Conservation (phyloP, 2,113 vertebrate species). For the Tinamus guttatus region DNA sequence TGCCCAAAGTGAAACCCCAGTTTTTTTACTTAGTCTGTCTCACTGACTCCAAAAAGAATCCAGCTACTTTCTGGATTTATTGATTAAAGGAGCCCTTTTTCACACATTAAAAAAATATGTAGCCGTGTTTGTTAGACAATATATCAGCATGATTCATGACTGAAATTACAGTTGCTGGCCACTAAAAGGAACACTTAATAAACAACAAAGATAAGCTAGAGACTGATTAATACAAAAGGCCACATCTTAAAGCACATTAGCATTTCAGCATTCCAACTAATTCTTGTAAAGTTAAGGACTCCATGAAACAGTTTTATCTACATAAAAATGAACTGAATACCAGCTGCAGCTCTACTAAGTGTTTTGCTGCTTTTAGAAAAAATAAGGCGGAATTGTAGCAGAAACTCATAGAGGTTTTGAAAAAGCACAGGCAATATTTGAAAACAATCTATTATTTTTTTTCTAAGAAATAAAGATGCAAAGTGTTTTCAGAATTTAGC, state of each 20-base stretch:
- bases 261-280: background rate
- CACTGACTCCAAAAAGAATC: background rate
- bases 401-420: background rate
- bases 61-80: background rate
- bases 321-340: background rate
- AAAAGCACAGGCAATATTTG: accelerated
- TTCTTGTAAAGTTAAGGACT: background rate
- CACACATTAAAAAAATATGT: background rate
- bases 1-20: background rate
- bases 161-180: background rate
- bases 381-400: background rate
- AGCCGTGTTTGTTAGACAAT: accelerated
- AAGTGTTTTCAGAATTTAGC: background rate
- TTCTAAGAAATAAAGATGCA: background rate
- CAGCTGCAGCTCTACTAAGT: accelerated
- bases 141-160: background rate
- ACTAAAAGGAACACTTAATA: background rate
- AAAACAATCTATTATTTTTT: background rate
- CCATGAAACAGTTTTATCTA: background rate
- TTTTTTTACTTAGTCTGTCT: background rate
- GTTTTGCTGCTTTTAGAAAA: background rate
- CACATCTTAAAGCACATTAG: background rate
- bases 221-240: background rate
- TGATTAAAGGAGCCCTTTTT: background rate
- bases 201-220: background rate